These are phyloP conservation scores for Pitangus sulphuratus DNA, from an alignment of 2,797 vertebrate species.

Conservation along the genomic window DNA sequence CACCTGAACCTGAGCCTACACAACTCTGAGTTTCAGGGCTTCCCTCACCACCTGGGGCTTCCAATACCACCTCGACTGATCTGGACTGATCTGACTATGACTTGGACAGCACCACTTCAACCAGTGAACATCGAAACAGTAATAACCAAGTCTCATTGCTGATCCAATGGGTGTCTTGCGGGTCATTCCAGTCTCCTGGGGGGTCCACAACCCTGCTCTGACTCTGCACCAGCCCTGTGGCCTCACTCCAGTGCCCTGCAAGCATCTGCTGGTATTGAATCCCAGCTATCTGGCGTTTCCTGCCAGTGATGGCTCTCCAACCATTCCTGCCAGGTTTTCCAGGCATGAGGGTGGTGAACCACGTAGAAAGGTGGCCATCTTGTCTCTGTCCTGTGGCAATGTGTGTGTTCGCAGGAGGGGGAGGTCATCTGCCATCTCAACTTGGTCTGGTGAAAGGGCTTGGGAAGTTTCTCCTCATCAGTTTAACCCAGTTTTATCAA, in stretches of 20 bases:
- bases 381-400: neutral
- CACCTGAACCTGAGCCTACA: neutral
- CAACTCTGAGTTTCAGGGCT: too few species aligned
- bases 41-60: too few species aligned
- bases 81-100: neutral
- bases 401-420: neutral
- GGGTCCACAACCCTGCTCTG: neutral
- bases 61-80: neutral
- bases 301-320: neutral
- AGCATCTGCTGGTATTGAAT: neutral
- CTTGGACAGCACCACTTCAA: neutral
- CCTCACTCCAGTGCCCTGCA: neutral
- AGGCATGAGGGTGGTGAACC: neutral
- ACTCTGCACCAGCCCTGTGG: neutral
- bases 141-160: neutral
- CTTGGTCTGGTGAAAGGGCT: neutral
- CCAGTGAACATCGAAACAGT: neutral
- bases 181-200: neutral
- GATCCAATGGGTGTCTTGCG: neutral
- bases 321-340: neutral
- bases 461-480: neutral
- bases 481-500: neutral
- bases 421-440: neutral
- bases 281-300: neutral
- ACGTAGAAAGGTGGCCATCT: neutral